Percentiles rank a stretch among this genome's conserved stretches.
Evolutionary conservation across 1,140 invertebrate genomes (phyloP).

Genomic region (Pinna nobilis): DNA sequence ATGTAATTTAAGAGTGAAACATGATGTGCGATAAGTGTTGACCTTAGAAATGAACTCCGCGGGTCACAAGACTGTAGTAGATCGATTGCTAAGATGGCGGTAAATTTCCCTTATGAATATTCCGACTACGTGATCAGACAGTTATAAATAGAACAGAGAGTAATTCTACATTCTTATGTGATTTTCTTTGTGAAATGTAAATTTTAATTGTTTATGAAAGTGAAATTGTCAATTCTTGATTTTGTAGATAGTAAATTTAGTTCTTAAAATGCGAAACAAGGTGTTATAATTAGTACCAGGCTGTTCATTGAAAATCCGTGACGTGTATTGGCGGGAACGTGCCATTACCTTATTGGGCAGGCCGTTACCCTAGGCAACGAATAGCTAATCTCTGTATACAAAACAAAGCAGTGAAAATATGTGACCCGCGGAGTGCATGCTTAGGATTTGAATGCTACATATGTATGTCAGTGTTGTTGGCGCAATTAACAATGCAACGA

Average conservation of each 20-base stretch:
- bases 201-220: neutral
- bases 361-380: conserved; percentile 1
- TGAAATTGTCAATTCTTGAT: too few relatives aligned
- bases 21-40: conserved; percentile 3
- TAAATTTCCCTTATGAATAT: conserved; percentile 25
- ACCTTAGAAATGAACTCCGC: conserved; percentile 4
- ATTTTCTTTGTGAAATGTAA: neutral
- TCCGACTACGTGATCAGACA: neutral
- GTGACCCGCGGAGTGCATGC: conserved; percentile 15
- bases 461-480: neutral
- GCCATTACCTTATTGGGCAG: conserved; percentile 17
- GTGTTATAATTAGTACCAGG: neutral
- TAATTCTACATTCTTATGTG: neutral
- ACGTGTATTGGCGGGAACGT: conserved; percentile 9
- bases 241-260: neutral
- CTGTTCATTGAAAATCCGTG: neutral
- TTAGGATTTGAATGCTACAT: conserved; percentile 12
- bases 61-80: conserved; percentile 14
- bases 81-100: conserved; percentile 12
- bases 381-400: too few relatives aligned
- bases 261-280: neutral
- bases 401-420: conserved; percentile 1
- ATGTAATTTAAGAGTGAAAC: neutral
- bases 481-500: conserved; percentile 16
- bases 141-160: too few relatives aligned